Conservation (phyloP, 2,113 vertebrate species). For the Myrmophylax atrothorax region DNA sequence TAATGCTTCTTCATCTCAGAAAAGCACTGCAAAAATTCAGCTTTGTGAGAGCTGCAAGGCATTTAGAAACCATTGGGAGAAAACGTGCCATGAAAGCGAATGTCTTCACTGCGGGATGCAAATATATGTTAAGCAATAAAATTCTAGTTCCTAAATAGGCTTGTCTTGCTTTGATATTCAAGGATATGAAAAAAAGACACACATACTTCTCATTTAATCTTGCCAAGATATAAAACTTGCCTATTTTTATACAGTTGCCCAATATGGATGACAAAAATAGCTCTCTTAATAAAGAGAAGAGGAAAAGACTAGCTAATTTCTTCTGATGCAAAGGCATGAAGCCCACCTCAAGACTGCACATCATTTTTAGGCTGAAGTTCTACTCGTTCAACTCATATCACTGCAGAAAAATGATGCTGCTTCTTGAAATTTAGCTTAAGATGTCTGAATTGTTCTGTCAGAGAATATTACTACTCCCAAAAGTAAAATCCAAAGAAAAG, state of each 20-base stretch:
- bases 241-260: slow-evolving; percentile 43
- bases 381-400: slow-evolving; percentile 1
- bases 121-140: slow-evolving; percentile 61
- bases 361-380: not conserved
- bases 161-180: slow-evolving; percentile 63
- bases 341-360: not conserved
- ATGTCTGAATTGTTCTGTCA: not conserved
- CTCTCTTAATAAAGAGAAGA: slow-evolving; percentile 23
- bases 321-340: not conserved
- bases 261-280: slow-evolving; percentile 51
- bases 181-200: slow-evolving; percentile 44
- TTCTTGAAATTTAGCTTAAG: not conserved
- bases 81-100: slow-evolving; percentile 53
- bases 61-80: slow-evolving; percentile 53
- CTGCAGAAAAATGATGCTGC: not conserved
- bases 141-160: slow-evolving; percentile 56
- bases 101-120: slow-evolving; percentile 41
- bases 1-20: slow-evolving; percentile 4
- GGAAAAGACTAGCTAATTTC: not conserved
- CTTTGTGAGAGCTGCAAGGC: slow-evolving; percentile 22
- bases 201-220: slow-evolving; percentile 46
- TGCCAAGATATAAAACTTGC: slow-evolving; percentile 47
- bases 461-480: slow-evolving; percentile 11
- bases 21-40: slow-evolving; percentile 6
- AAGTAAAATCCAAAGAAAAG: slow-evolving; percentile 31